These are phyloP conservation scores for Drosophila bipectinata DNA, from an alignment of 1,140 invertebrate genomes.

Conservation along the genomic window DNA sequence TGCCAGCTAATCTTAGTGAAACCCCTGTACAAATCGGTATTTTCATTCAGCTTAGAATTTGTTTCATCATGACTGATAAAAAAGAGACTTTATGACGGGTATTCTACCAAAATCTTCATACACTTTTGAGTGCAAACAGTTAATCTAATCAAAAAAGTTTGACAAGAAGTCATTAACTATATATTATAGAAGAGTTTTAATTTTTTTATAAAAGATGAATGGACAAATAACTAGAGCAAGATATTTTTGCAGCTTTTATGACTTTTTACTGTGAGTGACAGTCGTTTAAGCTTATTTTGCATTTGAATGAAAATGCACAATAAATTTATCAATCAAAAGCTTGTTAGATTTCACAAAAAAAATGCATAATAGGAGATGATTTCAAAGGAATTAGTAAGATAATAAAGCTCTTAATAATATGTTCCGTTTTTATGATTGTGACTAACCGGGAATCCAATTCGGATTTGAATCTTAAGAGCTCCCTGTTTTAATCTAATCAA, in stretches of 20 bases:
- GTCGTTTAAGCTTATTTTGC: neutral
- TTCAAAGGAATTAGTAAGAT: neutral
- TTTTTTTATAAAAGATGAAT: neutral
- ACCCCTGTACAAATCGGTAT: neutral
- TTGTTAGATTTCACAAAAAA: neutral
- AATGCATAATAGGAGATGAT: neutral
- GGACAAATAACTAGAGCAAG: neutral
- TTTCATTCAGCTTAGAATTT: neutral
- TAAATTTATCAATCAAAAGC: neutral
- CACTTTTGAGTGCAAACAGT: neutral
- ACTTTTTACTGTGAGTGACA: neutral
- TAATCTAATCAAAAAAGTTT: constrained; percentile 3
- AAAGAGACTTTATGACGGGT: neutral
- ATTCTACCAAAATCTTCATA: neutral
- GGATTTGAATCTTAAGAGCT: constrained; percentile 11
- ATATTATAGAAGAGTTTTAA: neutral
- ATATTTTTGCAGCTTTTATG: too few relatives aligned
- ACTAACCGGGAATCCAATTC: constrained; percentile 7
- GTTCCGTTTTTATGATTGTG: neutral
- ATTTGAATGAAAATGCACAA: neutral
- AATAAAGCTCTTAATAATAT: neutral
- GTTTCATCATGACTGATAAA: constrained; percentile 1
- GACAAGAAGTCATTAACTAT: neutral
- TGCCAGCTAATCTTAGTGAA: constrained; percentile 1
- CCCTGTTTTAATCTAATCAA: constrained; percentile 37